Evolutionary conservation across 2,113 vertebrate genomes (phyloP).

Genomic region (Grus americana): DNA sequence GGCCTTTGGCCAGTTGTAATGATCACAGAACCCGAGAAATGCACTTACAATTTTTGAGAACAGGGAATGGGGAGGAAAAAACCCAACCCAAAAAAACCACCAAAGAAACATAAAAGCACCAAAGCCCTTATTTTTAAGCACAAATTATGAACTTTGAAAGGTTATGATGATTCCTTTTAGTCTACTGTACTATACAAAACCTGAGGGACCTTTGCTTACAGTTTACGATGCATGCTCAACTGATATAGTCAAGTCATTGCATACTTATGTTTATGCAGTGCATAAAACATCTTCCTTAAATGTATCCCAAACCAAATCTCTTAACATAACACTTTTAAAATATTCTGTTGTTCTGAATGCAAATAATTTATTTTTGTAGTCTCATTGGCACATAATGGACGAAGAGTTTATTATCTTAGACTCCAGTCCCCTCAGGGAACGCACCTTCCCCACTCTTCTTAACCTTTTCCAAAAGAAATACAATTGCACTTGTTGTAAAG

Average conservation of each 20-base stretch:
- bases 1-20: not conserved
- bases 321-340: constrained; percentile 17
- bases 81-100: not conserved
- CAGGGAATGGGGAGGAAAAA: rapidly evolving
- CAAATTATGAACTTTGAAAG: not conserved
- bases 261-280: not conserved
- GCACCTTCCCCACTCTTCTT: constrained; percentile 34
- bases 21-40: not conserved
- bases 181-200: not conserved
- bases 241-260: not conserved
- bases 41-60: not conserved
- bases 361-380: constrained; percentile 23
- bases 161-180: not conserved
- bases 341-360: not conserved
- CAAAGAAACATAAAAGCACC: not conserved
- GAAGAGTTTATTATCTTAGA: constrained; percentile 49
- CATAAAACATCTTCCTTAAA: constrained; percentile 1
- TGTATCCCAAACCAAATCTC: constrained; percentile 11
- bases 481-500: constrained; percentile 42
- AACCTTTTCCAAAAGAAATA: constrained; percentile 53
- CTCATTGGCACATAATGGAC: constrained; percentile 39
- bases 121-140: not conserved
- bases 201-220: not conserved
- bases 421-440: constrained; percentile 18
- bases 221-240: not conserved